Percentiles rank a stretch among this genome's conserved stretches.
These are phyloP conservation scores for Scaptomyza tumidula DNA, from an alignment of 2,888 invertebrate genomes.

Conservation along the genomic window DNA sequence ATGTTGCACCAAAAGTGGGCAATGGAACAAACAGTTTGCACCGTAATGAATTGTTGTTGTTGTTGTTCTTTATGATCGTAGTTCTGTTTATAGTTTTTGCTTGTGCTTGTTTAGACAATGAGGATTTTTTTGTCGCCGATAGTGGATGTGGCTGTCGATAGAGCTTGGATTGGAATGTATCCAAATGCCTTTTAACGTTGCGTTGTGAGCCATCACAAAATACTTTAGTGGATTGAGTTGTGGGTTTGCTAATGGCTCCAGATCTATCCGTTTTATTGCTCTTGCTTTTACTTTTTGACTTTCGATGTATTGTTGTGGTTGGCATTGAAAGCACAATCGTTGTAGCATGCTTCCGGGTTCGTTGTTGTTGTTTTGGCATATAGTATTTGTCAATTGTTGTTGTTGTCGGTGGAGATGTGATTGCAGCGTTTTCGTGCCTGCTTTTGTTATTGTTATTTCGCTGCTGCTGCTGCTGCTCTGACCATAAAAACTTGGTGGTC, in stretches of 20 bases:
- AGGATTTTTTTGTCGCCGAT: background rate
- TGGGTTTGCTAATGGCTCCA: background rate
- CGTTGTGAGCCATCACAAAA: constrained; percentile 1
- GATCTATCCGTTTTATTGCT: background rate
- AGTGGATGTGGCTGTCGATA: constrained; percentile 3
- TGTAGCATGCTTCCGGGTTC: constrained; percentile 29
- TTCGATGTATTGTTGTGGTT: constrained; percentile 62
- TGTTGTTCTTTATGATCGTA: constrained; percentile 24
- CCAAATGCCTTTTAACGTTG: background rate
- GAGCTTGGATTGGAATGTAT: constrained; percentile 2
- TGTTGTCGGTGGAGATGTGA: constrained; percentile 18
- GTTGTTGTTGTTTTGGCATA: constrained; percentile 3
- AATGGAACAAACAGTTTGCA: constrained; percentile 79
- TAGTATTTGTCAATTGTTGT: background rate
- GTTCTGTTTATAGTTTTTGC: constrained; percentile 1
- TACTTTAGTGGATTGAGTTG: background rate
- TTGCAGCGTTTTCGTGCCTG: constrained; percentile 1
- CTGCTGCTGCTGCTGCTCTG: background rate
- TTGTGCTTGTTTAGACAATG: background rate
- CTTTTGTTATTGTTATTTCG: background rate
- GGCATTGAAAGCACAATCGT: constrained; percentile 27
- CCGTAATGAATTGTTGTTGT: constrained; percentile 31
- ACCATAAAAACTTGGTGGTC: too few relatives aligned
- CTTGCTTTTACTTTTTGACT: constrained; percentile 68
- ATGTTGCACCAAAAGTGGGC: constrained; percentile 84